Percentiles rank a stretch among this genome's conserved stretches.
These are phyloP conservation scores for Micoletzkya japonica DNA, from an alignment of 2,888 invertebrate genomes.

Conservation along the genomic window DNA sequence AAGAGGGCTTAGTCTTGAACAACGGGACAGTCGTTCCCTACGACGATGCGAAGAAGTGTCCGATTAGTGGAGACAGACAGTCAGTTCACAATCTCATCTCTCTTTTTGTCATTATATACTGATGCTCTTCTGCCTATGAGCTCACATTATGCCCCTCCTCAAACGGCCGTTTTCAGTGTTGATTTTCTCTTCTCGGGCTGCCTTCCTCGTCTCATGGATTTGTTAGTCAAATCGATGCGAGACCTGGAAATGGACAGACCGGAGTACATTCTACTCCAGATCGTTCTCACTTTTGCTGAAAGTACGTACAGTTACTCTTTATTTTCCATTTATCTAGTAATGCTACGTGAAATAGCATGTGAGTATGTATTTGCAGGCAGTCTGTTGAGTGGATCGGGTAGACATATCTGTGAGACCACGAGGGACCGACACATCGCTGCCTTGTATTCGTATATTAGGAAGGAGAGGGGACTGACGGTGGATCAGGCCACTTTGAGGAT, in stretches of 20 bases:
- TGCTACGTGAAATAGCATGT: too few relatives aligned
- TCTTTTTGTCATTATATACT: not conserved
- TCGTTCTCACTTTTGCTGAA: constrained; percentile 15
- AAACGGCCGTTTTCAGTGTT: constrained; percentile 1
- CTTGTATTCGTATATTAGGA: constrained; percentile 33
- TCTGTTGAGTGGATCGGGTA: not conserved
- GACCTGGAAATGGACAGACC: constrained; percentile 16
- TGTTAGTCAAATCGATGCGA: constrained; percentile 11
- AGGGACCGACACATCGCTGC: constrained; percentile 3
- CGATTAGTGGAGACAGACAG: not conserved
- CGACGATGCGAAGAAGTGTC: not conserved
- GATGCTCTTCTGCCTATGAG: too few relatives aligned
- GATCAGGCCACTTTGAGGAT: constrained; percentile 42
- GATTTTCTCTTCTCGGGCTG: not conserved
- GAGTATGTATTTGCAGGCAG: not conserved
- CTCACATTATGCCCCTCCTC: too few relatives aligned
- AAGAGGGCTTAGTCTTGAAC: constrained; percentile 41
- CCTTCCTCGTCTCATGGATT: constrained; percentile 20
- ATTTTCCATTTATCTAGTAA: not conserved
- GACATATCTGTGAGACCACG: constrained; percentile 15
- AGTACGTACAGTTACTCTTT: not conserved
- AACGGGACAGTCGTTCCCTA: constrained; percentile 46
- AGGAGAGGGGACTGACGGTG: constrained; percentile 32
- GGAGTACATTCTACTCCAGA: constrained; percentile 15
- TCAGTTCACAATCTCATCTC: not conserved